Base-by-base conservation (phyloP, 2,113 vertebrate species). In the Paradoxurus hermaphroditus region DNA sequence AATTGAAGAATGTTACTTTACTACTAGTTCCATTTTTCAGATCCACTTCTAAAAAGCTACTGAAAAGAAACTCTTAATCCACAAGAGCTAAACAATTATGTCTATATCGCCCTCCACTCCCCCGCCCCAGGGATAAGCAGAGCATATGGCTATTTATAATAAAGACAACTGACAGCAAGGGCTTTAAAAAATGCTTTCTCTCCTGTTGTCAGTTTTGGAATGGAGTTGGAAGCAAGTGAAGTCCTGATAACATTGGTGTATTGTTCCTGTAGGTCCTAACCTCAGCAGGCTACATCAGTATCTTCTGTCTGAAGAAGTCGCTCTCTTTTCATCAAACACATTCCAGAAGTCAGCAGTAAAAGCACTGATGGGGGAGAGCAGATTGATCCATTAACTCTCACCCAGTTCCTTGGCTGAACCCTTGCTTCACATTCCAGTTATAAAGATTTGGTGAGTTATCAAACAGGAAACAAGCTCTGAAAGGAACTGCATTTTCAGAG, bases 251-350 rank as follows among this genome's bases (percentile, higher is more conserved):
- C 98, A 98, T 98, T 98, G 97, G 98, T 98, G 98, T 98, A 99
- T 98, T 99, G 98, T 99, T 98, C 98, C 5, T 97, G 96, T 97
- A 98, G 98, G 98, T 98, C 98, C 97, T 98, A 98, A 98, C 98
- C 98, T 98, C 98, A 97, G 98, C 97, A 98, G 98, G 98, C 98
- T 98, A 96, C 98, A 98, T 98, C 97, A 98, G 98, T 99, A 98
- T 98, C 99, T 98, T 98, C 98, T 98, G 98, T 98, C 98, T 98
- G 98, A 99, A 98, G 98, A 98, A 98, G 98, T 98, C 96, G 96
- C 98, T 98, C 98, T 99, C 99, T 99, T 99, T 99, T 99, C 99
- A 99, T 99, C 99, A 99, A 98, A 98, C 98, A 99, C 99, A 99
- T 99, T 99, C 99, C 99, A 99, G 98, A 98, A 99, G 99, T 99